phyloP scores from a whole-genome alignment of 2,113 vertebrate genomes.

The Dasyornis broadbenti region DNA sequence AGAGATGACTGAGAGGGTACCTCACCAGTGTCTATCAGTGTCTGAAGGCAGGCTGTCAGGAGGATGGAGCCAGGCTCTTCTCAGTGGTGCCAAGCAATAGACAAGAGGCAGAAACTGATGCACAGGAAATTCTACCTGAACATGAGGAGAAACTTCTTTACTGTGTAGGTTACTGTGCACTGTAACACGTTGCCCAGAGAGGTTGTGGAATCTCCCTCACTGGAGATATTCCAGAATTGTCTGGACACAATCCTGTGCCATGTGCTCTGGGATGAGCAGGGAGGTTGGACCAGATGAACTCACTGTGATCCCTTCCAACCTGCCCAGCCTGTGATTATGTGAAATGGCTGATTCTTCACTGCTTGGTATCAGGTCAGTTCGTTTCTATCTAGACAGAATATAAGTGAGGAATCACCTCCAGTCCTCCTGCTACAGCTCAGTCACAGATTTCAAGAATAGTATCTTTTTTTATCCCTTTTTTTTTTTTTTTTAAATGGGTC shows the following conservation, averaged over 20 bases:
- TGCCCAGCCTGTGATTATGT: neutral
- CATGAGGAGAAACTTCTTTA: neutral
- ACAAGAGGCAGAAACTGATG: neutral
- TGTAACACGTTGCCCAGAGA: neutral
- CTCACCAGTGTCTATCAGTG: neutral
- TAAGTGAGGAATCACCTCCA: neutral
- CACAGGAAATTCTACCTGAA: neutral
- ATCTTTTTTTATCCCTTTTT: neutral
- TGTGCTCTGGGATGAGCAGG: neutral
- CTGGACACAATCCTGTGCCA: neutral
- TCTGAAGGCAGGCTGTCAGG: neutral
- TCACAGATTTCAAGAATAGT: neutral
- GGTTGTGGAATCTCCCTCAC: accelerated
- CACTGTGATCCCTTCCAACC: accelerated
- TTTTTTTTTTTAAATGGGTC: neutral
- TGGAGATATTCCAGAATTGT: neutral
- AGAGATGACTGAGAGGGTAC: neutral
- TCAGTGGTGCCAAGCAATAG: neutral
- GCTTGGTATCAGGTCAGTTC: neutral
- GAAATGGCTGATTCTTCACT: neutral
- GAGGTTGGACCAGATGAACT: neutral
- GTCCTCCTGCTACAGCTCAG: neutral
- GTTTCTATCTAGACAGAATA: neutral
- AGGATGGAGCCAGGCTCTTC: neutral
- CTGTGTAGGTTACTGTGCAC: accelerated